These are phyloP conservation scores for Falco punctatus DNA, from an alignment of 2,113 vertebrate genomes.

Conservation along the genomic window DNA sequence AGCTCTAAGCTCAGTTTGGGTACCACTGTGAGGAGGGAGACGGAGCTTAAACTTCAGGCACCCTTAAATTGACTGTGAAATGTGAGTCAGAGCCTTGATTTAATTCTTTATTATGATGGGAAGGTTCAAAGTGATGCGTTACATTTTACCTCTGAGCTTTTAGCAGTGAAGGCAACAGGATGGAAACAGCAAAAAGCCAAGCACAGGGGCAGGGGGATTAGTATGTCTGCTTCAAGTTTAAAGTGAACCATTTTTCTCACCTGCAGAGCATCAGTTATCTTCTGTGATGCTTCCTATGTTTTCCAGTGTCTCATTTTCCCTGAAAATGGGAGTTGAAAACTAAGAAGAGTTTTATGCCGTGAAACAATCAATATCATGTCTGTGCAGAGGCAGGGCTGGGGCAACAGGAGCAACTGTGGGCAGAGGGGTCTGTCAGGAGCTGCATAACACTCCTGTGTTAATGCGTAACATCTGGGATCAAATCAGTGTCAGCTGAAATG, in stretches of 20 bases:
- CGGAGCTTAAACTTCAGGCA: not conserved
- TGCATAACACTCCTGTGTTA: not conserved
- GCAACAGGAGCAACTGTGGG: not conserved
- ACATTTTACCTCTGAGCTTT: not conserved
- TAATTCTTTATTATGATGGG: not conserved
- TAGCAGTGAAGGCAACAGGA: not conserved
- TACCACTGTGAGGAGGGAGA: not conserved
- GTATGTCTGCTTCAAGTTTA: not conserved
- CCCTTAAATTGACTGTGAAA: constrained; percentile 24
- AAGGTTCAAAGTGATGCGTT: constrained; percentile 13
- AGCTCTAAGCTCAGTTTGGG: not conserved
- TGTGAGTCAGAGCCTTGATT: not conserved
- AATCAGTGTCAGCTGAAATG: not conserved
- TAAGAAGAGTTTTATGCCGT: not conserved
- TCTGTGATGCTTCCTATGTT: not conserved
- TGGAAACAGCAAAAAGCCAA: not conserved
- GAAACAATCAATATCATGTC: not conserved
- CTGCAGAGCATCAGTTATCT: not conserved
- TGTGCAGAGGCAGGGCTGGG: not conserved
- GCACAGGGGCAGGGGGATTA: not conserved
- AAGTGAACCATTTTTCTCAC: not conserved
- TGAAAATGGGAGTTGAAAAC: not conserved
- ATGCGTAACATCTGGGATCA: not conserved
- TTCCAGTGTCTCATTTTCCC: not conserved
- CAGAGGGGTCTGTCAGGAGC: not conserved